A percentile compares a stretch with the other conserved stretches of the same genome.
Evolutionary conservation across 2,113 vertebrate species (phyloP).

Genomic region (Amphilophus citrinellus): DNA sequence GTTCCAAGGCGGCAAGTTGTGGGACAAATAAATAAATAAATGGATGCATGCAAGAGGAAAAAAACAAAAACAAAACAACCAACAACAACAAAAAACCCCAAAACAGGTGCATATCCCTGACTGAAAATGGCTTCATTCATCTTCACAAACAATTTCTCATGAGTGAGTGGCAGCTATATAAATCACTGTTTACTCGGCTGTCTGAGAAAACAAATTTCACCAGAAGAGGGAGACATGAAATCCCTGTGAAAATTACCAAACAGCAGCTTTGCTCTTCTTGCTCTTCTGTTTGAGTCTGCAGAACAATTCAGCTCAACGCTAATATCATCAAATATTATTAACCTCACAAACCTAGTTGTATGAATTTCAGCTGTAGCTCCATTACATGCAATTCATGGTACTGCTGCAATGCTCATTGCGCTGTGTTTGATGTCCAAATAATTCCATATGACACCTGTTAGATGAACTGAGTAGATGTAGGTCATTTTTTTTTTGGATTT

Average conservation of each 20-base stretch:
- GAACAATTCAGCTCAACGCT: constrained; percentile 26
- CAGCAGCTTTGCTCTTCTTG: not conserved
- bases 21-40: not conserved
- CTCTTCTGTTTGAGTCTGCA: constrained; percentile 23
- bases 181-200: constrained; percentile 20
- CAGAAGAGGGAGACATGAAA: constrained; percentile 65
- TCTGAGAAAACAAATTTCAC: constrained; percentile 28
- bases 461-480: constrained; percentile 61
- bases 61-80: not conserved
- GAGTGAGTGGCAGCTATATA: constrained; percentile 20
- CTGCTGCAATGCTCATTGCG: constrained; percentile 40
- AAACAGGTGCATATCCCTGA: not conserved
- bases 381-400: constrained; percentile 24
- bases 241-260: constrained; percentile 21
- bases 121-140: constrained; percentile 17
- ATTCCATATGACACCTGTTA: constrained; percentile 56
- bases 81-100: not conserved
- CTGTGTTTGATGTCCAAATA: constrained; percentile 58
- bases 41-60: not conserved
- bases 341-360: constrained; percentile 26
- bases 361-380: constrained; percentile 31
- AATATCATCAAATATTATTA: constrained; percentile 65
- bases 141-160: constrained; percentile 4
- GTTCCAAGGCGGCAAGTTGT: not conserved
- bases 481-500: constrained; percentile 38